These are phyloP conservation scores for Heliconius nattereri DNA, from an alignment of 1,140 invertebrate genomes.

Conservation along the genomic window DNA sequence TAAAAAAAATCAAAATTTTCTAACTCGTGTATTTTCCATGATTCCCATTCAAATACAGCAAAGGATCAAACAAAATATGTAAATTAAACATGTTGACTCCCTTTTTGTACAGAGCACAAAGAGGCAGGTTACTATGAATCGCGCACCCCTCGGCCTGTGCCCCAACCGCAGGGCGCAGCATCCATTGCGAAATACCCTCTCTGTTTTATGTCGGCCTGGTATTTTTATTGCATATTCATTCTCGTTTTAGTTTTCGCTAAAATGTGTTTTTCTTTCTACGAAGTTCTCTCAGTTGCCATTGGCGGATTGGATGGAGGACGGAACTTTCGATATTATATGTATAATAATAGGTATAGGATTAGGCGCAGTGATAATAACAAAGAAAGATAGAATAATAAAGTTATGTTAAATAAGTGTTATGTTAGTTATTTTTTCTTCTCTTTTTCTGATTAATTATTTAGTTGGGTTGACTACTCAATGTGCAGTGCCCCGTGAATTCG, in stretches of 20 bases:
- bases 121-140: neutral
- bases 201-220: conserved; percentile 59
- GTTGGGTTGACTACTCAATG: too few relatives aligned
- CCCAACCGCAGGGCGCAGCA: conserved; percentile 66
- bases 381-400: too few relatives aligned
- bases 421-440: too few relatives aligned
- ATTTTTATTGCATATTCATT: conserved; percentile 75
- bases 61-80: conserved; percentile 8
- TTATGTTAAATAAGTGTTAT: too few relatives aligned
- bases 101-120: neutral
- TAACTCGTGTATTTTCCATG: neutral
- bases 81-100: conserved; percentile 10
- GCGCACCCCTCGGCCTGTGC: conserved; percentile 35
- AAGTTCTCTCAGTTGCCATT: neutral
- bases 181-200: conserved; percentile 63
- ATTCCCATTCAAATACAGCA: neutral
- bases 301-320: too few relatives aligned
- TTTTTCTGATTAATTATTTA: too few relatives aligned
- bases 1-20: neutral
- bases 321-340: too few relatives aligned
- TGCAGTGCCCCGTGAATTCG: too few relatives aligned
- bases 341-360: too few relatives aligned
- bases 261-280: conserved; percentile 19
- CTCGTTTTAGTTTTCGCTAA: conserved; percentile 57
- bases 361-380: too few relatives aligned